Evolutionary conservation across 2,888 invertebrate species (phyloP), one percentile per base, ranked within the genome.

Genomic region (Lepas anatifera): DNA sequence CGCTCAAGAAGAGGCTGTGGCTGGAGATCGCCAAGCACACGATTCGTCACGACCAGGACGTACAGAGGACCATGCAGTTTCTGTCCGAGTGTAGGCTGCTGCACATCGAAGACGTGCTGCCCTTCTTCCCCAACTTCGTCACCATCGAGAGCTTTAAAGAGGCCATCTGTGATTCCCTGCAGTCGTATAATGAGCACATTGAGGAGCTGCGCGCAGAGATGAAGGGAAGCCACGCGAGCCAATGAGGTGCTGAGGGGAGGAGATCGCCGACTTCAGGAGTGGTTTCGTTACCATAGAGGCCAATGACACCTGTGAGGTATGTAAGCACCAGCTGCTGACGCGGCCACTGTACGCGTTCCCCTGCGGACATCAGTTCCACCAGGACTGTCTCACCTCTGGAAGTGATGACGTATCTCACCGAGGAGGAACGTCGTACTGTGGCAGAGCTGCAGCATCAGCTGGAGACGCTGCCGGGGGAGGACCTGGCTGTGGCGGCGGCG

Each of bases 401-500:
- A 84, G 87, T 72, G 81, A 87, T 91, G 77, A 89, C 90, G 77
- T 97, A n/a, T 97, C 83, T 96, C 95, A 95, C 98, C 97, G 83
- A 97, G 95, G 74, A 98, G 98, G 75, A 97, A 97, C 75, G 98
- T 97, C 74, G 97, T 97, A 76, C 97, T 97, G 74, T 93, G 95
- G 83, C 98, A 97, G 81, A 85, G 97, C 77, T 96, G 95, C 58
- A 58, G 58, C 58, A 32, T 32, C 29, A 58, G 58, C 58, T 58
- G 58, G 32, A 22, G 18, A 58, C 58, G 32, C 58, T 58, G 32
- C 58, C 58, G 13, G 58, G 32, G 32, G 58, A 58, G 6, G 58
- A 58, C 13, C 29, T 32, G 32, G 32, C 29, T 1, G 29, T 10
- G 18, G 58, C 13, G 58, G 18, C 58, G 18, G 18, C 16, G 58